phyloP scores from a whole-genome alignment of 2,113 vertebrate genomes.

The Neodon shergylaensis region DNA sequence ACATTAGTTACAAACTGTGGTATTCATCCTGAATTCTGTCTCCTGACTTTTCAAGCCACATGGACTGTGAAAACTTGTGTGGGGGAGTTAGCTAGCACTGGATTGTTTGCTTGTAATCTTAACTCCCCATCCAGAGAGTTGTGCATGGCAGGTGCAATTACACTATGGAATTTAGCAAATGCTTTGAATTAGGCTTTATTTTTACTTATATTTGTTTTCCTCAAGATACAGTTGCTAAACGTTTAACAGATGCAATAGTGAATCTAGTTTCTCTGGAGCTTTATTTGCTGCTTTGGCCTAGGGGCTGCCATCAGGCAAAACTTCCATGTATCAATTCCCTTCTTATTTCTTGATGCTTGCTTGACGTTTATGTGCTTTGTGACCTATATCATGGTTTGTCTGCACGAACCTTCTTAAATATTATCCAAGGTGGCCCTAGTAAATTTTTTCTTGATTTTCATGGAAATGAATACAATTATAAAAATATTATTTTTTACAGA shows the following conservation, averaged over 20 bases:
- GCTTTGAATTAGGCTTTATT: neutral
- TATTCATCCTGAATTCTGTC: conserved; percentile 21
- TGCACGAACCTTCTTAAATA: neutral
- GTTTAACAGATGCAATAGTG: conserved; percentile 18
- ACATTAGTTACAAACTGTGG: neutral
- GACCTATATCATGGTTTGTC: neutral
- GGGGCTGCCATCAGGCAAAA: neutral
- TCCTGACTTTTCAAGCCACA: neutral
- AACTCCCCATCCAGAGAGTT: neutral
- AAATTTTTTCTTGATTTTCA: conserved; percentile 37
- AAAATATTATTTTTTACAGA: conserved; percentile 44
- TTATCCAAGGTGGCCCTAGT: neutral
- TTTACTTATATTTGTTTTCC: neutral
- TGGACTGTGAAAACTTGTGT: neutral
- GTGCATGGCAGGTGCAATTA: neutral
- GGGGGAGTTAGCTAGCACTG: neutral
- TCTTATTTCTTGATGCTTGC: conserved; percentile 14
- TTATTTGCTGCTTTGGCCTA: conserved; percentile 28
- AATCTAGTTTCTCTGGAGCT: conserved; percentile 31
- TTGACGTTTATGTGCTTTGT: neutral
- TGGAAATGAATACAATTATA: conserved; percentile 26
- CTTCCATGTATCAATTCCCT: neutral
- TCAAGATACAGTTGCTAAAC: neutral
- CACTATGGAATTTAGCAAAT: conserved; percentile 23
- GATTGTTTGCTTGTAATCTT: neutral